These are phyloP conservation scores for Platanista minor DNA, from an alignment of 2,113 vertebrate species.

Conservation along the genomic window DNA sequence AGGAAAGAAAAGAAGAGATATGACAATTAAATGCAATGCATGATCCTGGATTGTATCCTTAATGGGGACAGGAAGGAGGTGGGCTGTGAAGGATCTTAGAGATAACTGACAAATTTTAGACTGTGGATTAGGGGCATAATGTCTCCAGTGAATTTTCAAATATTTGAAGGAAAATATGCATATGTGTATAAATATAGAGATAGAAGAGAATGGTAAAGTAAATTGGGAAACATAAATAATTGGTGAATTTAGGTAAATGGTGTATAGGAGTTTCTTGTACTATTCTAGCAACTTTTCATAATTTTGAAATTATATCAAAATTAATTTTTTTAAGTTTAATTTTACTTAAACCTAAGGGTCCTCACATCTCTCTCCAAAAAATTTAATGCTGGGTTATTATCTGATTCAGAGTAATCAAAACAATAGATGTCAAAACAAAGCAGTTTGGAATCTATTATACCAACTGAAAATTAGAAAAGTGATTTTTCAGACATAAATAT, in stretches of 20 bases:
- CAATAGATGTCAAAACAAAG: neutral
- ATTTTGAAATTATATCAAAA: neutral
- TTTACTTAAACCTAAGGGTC: neutral
- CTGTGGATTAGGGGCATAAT: neutral
- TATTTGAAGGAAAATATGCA: neutral
- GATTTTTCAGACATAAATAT: conserved; percentile 7
- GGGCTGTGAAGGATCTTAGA: neutral
- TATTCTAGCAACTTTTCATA: neutral
- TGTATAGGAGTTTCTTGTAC: neutral
- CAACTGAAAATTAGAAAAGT: neutral
- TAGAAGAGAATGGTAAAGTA: neutral
- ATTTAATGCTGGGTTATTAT: neutral
- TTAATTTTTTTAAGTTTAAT: neutral
- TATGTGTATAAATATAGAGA: neutral
- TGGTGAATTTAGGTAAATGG: neutral
- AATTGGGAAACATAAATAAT: neutral
- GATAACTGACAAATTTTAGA: neutral
- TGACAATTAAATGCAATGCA: neutral
- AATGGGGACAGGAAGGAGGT: neutral
- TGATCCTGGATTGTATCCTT: neutral
- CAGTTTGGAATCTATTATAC: neutral
- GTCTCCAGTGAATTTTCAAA: neutral
- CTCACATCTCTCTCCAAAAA: neutral
- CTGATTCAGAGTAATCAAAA: neutral
- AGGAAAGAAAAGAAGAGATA: neutral